Evolutionary conservation across 2,113 vertebrate genomes (phyloP), one percentile per base, ranked within the genome.

Genomic region (Aptenodytes forsteri): DNA sequence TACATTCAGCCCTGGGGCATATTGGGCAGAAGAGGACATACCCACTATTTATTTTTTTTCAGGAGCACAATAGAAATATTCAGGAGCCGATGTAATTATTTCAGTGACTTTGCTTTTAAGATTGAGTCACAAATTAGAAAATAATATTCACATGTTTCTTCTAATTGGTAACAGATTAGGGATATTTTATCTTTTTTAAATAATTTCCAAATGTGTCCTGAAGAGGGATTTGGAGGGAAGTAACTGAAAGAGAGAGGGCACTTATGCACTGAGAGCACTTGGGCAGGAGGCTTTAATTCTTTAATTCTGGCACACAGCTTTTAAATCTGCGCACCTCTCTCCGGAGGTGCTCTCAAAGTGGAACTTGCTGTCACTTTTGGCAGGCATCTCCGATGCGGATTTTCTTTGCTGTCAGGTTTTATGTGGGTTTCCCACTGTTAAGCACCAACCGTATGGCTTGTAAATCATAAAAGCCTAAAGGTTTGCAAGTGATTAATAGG

Each of bases 101-200:
- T 97, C 98, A 98, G 98, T 98, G 98, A 98, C 97, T 97, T 98
- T 96, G 97, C 98, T 98, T 97, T 97, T 98, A 98, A 96, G 98
- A 98, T 96, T 83, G 71, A 97, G 93, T 97, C 98, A 96, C 97
- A 98, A 98, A 98, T 98, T 97, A 98, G 98, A 98, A 98, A 98
- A 98, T 98, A 98, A 98, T 98, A 96, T 97, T 98, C 98, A 95
- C 95, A 94, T 98, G 96, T 98, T 98, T 96, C 98, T 97, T 95
- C 96, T 98, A 98, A 98, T 98, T 98, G 98, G 96, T 96, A 98
- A 97, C 98, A 98, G 98, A 97, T 98, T 97, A 96, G 94, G 90
- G 94, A 82, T 95, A 97, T 97, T 98, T 98, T 96, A 86, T 97
- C 97, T 97, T 95, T 92, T 94, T 95, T 11, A 94, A 98, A 98